These are phyloP conservation scores for Monoplex corrugatus DNA, from an alignment of 2,888 invertebrate genomes.

Conservation along the genomic window DNA sequence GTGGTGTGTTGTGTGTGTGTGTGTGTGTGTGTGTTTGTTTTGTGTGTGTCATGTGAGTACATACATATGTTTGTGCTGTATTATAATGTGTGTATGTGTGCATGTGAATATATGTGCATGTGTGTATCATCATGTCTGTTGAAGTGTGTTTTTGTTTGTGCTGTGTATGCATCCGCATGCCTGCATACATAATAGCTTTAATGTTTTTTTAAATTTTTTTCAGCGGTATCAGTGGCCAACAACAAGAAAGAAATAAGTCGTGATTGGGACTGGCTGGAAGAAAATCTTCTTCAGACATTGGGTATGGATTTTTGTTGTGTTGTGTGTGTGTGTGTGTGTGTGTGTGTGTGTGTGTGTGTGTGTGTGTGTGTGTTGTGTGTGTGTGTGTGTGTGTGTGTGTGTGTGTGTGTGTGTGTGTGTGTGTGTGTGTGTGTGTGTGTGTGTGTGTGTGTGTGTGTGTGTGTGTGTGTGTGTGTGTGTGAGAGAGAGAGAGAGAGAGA, in stretches of 20 bases:
- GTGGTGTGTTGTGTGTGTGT: too few relatives aligned
- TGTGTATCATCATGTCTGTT: neutral
- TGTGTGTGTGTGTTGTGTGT: neutral
- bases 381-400: neutral
- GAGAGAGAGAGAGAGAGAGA: too few relatives aligned
- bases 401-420: neutral
- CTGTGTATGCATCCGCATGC: neutral
- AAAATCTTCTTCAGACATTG: conserved; percentile 91
- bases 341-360: neutral
- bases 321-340: too few relatives aligned
- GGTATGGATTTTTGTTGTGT: conserved; percentile 82
- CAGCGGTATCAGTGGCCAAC: conserved; percentile 94
- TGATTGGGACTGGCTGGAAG: conserved; percentile 97
- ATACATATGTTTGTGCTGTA: too few relatives aligned
- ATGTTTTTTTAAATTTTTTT: neutral
- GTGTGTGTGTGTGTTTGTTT: too few relatives aligned
- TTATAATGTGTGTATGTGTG: neutral
- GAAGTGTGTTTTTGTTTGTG: neutral
- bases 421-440: neutral
- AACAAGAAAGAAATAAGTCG: conserved; percentile 92
- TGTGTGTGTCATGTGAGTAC: too few relatives aligned
- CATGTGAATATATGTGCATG: neutral
- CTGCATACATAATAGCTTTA: neutral
- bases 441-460: too few relatives aligned
- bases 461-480: too few relatives aligned